Conservation (phyloP, 2,888 invertebrate species). For the Octodonta nipae region DNA sequence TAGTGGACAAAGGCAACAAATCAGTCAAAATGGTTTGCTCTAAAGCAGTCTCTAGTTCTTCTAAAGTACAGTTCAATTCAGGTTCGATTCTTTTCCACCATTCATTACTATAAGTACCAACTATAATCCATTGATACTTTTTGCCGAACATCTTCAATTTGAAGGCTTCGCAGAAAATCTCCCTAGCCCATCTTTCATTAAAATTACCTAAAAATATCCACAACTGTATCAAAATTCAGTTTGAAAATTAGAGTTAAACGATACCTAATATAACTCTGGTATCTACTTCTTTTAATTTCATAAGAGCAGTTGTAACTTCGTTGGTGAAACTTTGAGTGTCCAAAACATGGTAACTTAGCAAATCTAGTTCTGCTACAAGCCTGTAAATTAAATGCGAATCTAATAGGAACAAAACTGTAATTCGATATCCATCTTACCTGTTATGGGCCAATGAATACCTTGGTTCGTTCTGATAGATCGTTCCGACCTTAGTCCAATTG, state of each 20-base stretch:
- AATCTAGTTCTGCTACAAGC: constrained; percentile 74
- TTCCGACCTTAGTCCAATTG: constrained; percentile 96
- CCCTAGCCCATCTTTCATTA: constrained; percentile 83
- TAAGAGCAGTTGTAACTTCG: constrained; percentile 67
- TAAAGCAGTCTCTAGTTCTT: constrained; percentile 63
- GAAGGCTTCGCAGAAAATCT: constrained; percentile 78
- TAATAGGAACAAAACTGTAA: background rate
- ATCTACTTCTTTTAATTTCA: constrained; percentile 77
- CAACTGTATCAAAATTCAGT: background rate
- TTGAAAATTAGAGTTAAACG: background rate
- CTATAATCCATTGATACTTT: constrained; percentile 89
- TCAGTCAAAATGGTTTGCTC: constrained; percentile 84
- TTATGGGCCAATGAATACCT: constrained; percentile 62
- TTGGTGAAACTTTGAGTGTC: constrained; percentile 86
- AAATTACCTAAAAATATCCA: constrained; percentile 64
- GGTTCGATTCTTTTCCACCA: constrained; percentile 55
- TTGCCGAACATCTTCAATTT: constrained; percentile 78
- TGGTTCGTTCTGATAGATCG: constrained; percentile 91
- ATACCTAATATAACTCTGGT: constrained; percentile 71
- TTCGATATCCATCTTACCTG: constrained; percentile 41
- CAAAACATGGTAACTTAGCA: constrained; percentile 64
- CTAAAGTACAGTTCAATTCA: constrained; percentile 52
- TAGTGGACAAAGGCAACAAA: constrained; percentile 72
- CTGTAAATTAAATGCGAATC: constrained; percentile 28
- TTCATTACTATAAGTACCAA: constrained; percentile 67